phyloP scores from a whole-genome alignment of 2,797 vertebrate genomes.

The Gila robusta region DNA sequence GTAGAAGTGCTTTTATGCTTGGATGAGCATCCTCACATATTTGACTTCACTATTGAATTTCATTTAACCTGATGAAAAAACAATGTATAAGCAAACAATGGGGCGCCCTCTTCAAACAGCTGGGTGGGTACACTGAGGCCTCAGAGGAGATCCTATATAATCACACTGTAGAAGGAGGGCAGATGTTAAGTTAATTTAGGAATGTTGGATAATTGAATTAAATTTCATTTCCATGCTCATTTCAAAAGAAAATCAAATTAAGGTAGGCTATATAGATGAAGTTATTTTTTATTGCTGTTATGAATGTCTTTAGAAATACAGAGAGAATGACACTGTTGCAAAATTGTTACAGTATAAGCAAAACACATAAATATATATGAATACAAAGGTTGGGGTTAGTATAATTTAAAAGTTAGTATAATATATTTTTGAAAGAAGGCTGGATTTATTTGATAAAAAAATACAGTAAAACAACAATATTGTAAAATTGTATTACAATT shows the following conservation, averaged over 20 bases:
- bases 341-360: not conserved
- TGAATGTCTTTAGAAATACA: not conserved
- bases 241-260: not conserved
- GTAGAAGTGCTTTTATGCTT: slow-evolving; percentile 42
- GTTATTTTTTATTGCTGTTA: not conserved
- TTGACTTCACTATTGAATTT: slow-evolving; percentile 38
- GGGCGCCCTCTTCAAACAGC: not conserved
- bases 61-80: slow-evolving; percentile 25
- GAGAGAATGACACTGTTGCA: not conserved
- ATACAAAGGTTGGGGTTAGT: not conserved
- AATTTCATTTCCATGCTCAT: not conserved
- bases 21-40: slow-evolving; percentile 46
- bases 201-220: not conserved
- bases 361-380: not conserved
- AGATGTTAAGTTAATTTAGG: not conserved
- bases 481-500: not conserved
- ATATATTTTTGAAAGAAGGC: not conserved
- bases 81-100: slow-evolving; percentile 37
- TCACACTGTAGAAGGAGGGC: not conserved
- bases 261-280: not conserved
- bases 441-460: not conserved
- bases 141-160: not conserved
- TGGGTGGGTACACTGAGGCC: not conserved
- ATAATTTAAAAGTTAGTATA: not conserved
- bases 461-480: not conserved